Percentiles rank a stretch among this genome's conserved stretches.
Conservation (phyloP, 2,797 vertebrate species). For the Lutjanus argentimaculatus region DNA sequence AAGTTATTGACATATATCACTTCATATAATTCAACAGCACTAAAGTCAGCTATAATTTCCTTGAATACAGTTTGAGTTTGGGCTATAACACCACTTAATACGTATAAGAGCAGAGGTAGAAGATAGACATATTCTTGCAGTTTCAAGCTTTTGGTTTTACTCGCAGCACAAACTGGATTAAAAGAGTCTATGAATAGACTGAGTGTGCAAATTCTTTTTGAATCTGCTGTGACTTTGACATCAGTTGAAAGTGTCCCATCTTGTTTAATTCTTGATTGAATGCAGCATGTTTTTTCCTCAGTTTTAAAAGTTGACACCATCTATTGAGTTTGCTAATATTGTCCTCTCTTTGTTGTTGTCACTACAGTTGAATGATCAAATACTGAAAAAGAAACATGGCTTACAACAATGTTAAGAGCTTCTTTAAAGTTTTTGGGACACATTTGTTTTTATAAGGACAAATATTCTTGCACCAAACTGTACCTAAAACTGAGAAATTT, state of each 20-base stretch:
- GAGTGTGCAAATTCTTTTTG: background rate
- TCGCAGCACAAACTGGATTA: background rate
- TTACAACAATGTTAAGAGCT: background rate
- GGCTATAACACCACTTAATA: background rate
- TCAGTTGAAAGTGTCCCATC: background rate
- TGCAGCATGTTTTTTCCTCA: background rate
- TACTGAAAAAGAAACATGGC: too few species aligned
- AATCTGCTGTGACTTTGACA: background rate
- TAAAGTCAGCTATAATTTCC: background rate
- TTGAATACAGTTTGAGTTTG: background rate
- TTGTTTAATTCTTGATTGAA: background rate
- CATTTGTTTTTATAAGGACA: background rate
- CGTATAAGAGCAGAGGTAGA: background rate
- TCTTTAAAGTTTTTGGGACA: background rate
- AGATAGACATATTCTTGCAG: background rate
- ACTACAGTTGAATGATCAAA: background rate
- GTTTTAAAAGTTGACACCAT: background rate
- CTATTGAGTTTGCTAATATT: background rate
- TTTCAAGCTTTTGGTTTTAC: background rate
- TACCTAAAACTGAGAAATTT: background rate
- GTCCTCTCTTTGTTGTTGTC: background rate
- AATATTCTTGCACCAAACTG: too few species aligned
- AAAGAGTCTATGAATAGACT: constrained; percentile 1
- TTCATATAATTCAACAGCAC: too few species aligned
- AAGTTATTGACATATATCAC: too few species aligned